Evolutionary conservation across 1,140 invertebrate genomes (phyloP).

Genomic region (Venturia canescens): DNA sequence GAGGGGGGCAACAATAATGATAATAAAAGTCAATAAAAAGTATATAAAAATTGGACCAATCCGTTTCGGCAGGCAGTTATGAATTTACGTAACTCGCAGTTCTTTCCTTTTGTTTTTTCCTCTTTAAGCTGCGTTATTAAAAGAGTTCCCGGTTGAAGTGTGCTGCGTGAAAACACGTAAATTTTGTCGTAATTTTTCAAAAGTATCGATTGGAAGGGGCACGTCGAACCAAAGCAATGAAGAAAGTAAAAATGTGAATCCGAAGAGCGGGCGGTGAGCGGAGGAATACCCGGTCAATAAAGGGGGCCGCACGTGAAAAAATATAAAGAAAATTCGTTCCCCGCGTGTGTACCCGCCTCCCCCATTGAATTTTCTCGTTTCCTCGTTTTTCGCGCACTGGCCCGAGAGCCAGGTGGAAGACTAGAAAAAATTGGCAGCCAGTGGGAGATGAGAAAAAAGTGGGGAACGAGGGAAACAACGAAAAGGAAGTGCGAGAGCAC

Average conservation of each 20-base stretch:
- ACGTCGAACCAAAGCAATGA: too few species aligned
- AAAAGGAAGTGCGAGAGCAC: not conserved
- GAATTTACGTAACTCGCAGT: not conserved
- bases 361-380: constrained; percentile 35
- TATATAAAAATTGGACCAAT: constrained; percentile 2
- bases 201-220: too few species aligned
- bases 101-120: not conserved
- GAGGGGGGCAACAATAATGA: not conserved
- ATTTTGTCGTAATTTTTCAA: too few species aligned
- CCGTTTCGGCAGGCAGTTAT: constrained; percentile 37
- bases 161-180: too few species aligned
- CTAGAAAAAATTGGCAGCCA: not conserved
- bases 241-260: too few species aligned
- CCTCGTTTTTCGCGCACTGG: constrained; percentile 21
- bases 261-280: too few species aligned
- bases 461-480: not conserved
- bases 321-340: not conserved
- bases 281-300: not conserved
- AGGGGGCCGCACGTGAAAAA: not conserved
- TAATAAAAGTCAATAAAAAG: not conserved
- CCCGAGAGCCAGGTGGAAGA: constrained; percentile 9
- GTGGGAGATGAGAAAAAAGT: not conserved
- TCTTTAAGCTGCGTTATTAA: too few species aligned
- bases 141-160: too few species aligned
- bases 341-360: not conserved